Evolutionary conservation across 2,113 vertebrate genomes (phyloP), one percentile per base, ranked within the genome.

Genomic region (Bufo gargarizans): DNA sequence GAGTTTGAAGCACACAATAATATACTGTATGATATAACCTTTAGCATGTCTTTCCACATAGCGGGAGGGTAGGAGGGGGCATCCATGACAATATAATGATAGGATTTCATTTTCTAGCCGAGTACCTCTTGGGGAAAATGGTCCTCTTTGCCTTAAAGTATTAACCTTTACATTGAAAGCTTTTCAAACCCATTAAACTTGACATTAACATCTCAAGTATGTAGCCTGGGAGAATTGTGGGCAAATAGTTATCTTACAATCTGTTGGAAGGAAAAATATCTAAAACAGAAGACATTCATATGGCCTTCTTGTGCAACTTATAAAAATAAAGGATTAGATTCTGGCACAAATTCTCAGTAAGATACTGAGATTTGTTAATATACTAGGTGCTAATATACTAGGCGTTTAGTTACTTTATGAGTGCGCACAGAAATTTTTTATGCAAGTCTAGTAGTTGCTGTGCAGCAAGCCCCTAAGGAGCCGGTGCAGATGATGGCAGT

Each of bases 101-200:
- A 63, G 11, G 19, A 76, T 86, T 63, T 84, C 63, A 69, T 49
- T 55, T 84, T 55, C 47, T 71, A 81, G 22, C 43, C 80, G 3
- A 83, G 47, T 67, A 19, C 67, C 67, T 72, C 67, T 58, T 33
- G 50, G 74, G 82, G 8, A 22, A 50, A 84, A 71, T 53, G n/a
- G 49, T 74, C 82, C 82, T 72, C 16, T 72, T 19, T 74, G 69
- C 82, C 50, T 50, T 59, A 43, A 59, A 74, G 69, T 49, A 84
- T 84, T 76, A 74, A 74, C 83, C 83, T 85, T 74, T 55, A 85
- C 55, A 22, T 85, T 45, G 33, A 76, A n/a, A 56, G 69, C 33
- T 84, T 53, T 82, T 72, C 58, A 9, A 71, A 72, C 65, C 63
- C 67, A 56, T 84, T 84, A 84, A 14, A 84, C 65, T 55, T 84